These are phyloP conservation scores for Hippocampus kuda DNA, from an alignment of 2,797 vertebrate genomes.

Conservation along the genomic window DNA sequence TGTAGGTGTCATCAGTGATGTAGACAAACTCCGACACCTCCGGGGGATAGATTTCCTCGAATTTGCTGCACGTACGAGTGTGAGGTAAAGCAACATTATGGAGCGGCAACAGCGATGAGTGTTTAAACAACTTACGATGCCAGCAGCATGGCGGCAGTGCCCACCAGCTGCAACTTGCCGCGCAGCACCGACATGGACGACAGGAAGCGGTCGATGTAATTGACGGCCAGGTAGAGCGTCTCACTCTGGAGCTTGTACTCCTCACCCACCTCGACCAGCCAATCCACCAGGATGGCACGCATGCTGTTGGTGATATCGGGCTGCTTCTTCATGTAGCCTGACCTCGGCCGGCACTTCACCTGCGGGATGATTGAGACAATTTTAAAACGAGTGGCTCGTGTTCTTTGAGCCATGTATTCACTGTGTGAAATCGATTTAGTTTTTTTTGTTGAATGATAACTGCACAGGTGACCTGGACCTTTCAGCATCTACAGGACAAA, in stretches of 20 bases:
- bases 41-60: slow-evolving; percentile 98
- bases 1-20: slow-evolving; percentile 98
- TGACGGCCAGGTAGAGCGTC: slow-evolving; percentile 91
- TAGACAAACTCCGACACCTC: slow-evolving; percentile 98
- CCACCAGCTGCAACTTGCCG: slow-evolving; percentile 97
- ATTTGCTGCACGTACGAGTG: slow-evolving; percentile 71
- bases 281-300: slow-evolving; percentile 95
- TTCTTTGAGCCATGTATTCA: too few relatives aligned
- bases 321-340: slow-evolving; percentile 95
- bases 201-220: slow-evolving; percentile 97
- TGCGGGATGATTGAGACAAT: slow-evolving; percentile 30
- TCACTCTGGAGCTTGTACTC: slow-evolving; percentile 97
- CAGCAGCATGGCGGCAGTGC: slow-evolving; percentile 93
- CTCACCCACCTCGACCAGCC: slow-evolving; percentile 97
- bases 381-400: not conserved
- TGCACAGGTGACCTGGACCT: too few relatives aligned
- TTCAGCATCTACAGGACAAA: too few relatives aligned
- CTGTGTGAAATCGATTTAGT: too few relatives aligned
- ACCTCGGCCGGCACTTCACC: slow-evolving; percentile 85
- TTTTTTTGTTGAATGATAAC: too few relatives aligned
- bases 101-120: not conserved
- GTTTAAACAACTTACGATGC: slow-evolving; percentile 82
- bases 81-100: not conserved
- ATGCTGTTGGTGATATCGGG: slow-evolving; percentile 96
- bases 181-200: slow-evolving; percentile 96